Evolutionary conservation across 1,140 invertebrate species (phyloP), one percentile per base, ranked within the genome.

Genomic region (Popillia japonica): DNA sequence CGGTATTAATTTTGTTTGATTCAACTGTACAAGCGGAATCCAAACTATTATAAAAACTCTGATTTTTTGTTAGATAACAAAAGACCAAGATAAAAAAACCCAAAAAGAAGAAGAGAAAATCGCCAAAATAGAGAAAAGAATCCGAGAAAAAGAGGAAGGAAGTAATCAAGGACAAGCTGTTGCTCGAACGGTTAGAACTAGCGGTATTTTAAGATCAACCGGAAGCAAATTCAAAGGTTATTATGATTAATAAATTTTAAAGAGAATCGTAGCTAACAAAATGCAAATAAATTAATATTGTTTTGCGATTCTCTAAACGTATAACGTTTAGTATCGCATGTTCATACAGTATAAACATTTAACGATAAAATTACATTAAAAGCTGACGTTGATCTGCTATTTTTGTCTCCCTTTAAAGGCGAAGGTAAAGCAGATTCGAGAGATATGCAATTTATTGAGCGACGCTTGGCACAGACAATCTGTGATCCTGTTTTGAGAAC

Each of bases 371-470:
- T n/a, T n/a, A n/a, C n/a, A n/a, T n/a, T n/a, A n/a, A n/a, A n/a
- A n/a, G n/a, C n/a, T n/a, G n/a, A n/a, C n/a, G n/a, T n/a, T n/a
- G n/a, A n/a, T n/a, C n/a, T n/a, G n/a, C n/a, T n/a, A n/a, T n/a
- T n/a, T n/a, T n/a, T n/a, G n/a, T n/a, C n/a, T n/a, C n/a, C n/a
- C n/a, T 41, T 81, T 42, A 59, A 8, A 78, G 75, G 74, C 6
- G 41, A 14, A 22, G 78, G 75, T 0, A 68, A 64, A 44, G 40
- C 64, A 14, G 77, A 79, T 75, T n/a, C 17, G 2, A 41, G 75
- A 42, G 79, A 79, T 48, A 27, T 82, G 7, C 8, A 79, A 61
- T 81, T 77, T 22, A 75, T 81, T 40, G 80, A 81, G 22, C n/a
- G 20, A 27, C 23, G 78, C 8, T 68, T 79, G 17, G 27, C 23